Conservation (phyloP, 2,888 invertebrate genomes). For the Timema podura region DNA sequence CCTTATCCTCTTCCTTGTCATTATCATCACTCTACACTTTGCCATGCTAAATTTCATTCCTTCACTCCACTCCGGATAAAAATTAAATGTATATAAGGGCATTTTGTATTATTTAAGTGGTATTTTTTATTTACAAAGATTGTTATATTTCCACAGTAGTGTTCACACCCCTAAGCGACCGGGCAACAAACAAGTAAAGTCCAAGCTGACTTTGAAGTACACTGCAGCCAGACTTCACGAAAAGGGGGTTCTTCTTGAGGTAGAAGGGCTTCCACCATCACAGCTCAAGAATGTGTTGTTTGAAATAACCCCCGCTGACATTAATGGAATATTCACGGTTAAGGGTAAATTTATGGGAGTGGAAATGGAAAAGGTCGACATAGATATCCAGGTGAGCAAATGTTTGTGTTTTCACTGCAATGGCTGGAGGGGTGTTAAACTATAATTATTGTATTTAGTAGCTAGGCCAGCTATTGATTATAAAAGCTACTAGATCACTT, state of each 20-base stretch:
- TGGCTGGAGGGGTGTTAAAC: too few species aligned
- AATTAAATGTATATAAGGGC: too few species aligned
- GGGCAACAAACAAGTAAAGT: conserved; percentile 44
- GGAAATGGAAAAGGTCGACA: conserved; percentile 66
- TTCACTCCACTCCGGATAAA: too few species aligned
- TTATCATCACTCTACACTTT: too few species aligned
- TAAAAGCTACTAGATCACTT: too few species aligned
- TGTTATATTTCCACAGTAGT: conserved; percentile 44
- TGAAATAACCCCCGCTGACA: conserved; percentile 64
- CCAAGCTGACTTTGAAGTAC: conserved; percentile 60
- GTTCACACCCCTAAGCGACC: conserved; percentile 50
- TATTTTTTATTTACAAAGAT: conserved; percentile 2
- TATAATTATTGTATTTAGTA: too few species aligned
- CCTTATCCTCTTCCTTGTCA: too few species aligned
- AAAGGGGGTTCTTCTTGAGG: conserved; percentile 66
- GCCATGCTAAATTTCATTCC: too few species aligned
- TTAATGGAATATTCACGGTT: conserved; percentile 64
- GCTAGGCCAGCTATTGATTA: too few species aligned
- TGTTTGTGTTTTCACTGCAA: too few species aligned
- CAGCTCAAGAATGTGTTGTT: conserved; percentile 74
- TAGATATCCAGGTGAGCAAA: conserved; percentile 54
- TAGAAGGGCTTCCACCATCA: conserved; percentile 61
- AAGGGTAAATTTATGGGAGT: conserved; percentile 74
- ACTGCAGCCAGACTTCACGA: conserved; percentile 65
- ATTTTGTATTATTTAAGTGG: neutral